phyloP scores from a whole-genome alignment of 2,888 invertebrate genomes.

The Balanococcus diminutus region DNA sequence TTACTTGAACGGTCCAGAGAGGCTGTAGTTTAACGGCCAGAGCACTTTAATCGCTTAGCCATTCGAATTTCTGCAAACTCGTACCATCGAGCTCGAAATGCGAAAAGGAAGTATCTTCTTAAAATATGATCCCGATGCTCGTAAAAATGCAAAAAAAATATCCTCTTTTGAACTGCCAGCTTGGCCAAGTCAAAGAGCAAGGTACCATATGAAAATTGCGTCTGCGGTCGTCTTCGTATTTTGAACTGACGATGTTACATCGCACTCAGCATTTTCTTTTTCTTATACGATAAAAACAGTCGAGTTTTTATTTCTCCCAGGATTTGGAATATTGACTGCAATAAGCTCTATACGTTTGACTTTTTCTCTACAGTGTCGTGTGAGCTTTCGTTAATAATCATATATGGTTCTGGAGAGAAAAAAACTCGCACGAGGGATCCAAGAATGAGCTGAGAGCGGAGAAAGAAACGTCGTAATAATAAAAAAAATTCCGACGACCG shows the following conservation, averaged over 20 bases:
- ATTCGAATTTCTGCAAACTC: background rate
- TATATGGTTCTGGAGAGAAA: background rate
- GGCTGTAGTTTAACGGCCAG: background rate
- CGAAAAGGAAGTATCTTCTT: background rate
- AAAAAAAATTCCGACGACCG: background rate
- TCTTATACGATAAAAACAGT: background rate
- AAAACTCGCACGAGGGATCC: background rate
- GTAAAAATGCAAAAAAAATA: background rate
- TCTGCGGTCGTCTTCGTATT: background rate
- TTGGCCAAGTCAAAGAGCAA: background rate
- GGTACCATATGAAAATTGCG: background rate
- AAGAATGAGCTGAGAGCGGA: background rate
- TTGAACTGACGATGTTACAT: background rate
- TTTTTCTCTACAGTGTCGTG: background rate
- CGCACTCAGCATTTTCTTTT: background rate
- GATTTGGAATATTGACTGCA: background rate
- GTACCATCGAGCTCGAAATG: background rate
- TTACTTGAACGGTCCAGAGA: background rate
- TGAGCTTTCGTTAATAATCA: background rate
- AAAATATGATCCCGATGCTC: background rate
- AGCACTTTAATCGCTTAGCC: background rate
- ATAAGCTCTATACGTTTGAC: background rate
- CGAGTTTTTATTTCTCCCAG: background rate
- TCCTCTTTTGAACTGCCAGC: background rate
- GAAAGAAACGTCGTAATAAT: background rate